phyloP scores from a whole-genome alignment of 2,113 vertebrate genomes.

The Thryonomys swinderianus region DNA sequence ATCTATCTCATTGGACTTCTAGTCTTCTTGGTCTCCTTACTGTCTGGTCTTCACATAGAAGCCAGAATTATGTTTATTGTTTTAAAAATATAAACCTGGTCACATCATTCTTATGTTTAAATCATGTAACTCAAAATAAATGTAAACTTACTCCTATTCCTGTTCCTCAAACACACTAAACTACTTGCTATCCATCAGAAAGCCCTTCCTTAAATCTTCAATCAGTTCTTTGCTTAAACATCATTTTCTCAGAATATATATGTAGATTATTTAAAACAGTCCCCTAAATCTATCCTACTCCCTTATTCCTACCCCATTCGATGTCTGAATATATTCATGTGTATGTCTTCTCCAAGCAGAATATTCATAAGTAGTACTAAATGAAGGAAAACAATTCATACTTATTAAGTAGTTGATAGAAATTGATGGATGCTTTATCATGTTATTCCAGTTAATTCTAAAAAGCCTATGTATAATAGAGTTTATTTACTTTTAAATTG shows the following conservation, averaged over 20 bases:
- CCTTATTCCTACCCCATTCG: neutral
- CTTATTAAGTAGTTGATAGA: conserved; percentile 1
- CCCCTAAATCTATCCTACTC: neutral
- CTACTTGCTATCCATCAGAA: neutral
- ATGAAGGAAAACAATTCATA: conserved; percentile 38
- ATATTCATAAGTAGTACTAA: conserved; percentile 18
- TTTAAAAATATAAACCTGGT: conserved; percentile 7
- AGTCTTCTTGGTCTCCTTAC: neutral
- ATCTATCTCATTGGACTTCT: neutral
- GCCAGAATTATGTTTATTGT: neutral
- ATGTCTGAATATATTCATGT: neutral
- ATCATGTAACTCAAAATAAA: neutral
- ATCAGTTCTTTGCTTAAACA: conserved; percentile 4
- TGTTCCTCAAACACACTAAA: neutral
- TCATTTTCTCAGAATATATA: conserved; percentile 26
- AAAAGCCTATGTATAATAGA: neutral
- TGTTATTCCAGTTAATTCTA: conserved; percentile 18
- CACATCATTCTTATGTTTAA: neutral
- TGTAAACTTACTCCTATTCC: neutral
- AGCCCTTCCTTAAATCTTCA: neutral
- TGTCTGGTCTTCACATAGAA: neutral
- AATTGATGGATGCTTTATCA: neutral
- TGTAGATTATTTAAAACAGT: neutral
- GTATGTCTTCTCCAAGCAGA: neutral
- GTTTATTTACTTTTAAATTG: neutral